Conservation (phyloP, 2,888 invertebrate genomes). For the Orthosia incerta region DNA sequence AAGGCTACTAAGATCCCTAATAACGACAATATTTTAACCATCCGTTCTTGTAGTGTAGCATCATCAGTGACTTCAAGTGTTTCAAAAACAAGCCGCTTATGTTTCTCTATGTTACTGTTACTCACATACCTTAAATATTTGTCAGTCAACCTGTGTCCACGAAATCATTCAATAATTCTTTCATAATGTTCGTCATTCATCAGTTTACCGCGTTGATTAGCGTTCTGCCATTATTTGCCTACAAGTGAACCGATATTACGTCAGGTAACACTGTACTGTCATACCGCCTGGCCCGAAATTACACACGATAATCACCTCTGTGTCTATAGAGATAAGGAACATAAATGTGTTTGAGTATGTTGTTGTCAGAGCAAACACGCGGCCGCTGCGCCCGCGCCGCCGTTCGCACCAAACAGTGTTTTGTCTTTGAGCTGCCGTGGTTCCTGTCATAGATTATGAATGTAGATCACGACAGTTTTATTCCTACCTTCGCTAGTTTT, state of each 20-base stretch:
- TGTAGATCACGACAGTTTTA: constrained; percentile 57
- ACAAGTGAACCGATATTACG: constrained; percentile 76
- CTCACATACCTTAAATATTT: constrained; percentile 31
- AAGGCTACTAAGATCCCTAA: neutral
- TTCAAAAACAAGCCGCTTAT: neutral
- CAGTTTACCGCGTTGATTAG: constrained; percentile 75
- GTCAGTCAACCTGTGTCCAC: constrained; percentile 32
- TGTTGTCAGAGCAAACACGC: constrained; percentile 70
- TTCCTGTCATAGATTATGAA: constrained; percentile 74
- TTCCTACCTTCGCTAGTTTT: constrained; percentile 2
- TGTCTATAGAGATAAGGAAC: constrained; percentile 47
- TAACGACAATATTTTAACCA: neutral
- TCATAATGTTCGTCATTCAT: constrained; percentile 70
- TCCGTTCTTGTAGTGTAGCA: neutral
- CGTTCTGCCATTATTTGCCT: constrained; percentile 72
- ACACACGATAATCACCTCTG: constrained; percentile 64
- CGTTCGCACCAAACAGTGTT: constrained; percentile 77
- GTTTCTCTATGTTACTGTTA: neutral
- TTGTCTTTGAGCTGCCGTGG: constrained; percentile 85
- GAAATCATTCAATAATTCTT: constrained; percentile 65
- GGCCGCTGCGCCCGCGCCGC: constrained; percentile 73
- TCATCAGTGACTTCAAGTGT: neutral
- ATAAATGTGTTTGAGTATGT: constrained; percentile 53
- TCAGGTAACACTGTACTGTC: constrained; percentile 77
- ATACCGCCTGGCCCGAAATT: constrained; percentile 57